These are phyloP conservation scores for Arion vulgaris DNA, from an alignment of 1,140 invertebrate species.

Conservation along the genomic window DNA sequence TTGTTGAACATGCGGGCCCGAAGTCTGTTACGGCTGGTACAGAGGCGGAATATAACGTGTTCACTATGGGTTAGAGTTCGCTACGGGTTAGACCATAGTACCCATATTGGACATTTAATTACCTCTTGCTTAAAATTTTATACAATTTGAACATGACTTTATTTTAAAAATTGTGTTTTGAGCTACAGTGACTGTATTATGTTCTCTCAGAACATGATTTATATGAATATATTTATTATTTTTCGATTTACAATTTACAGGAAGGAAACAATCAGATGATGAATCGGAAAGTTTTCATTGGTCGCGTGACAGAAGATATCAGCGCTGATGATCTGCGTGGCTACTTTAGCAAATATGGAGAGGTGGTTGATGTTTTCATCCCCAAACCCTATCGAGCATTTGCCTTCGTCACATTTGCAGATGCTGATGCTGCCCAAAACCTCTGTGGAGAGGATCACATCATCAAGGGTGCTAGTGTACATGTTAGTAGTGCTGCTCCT, in stretches of 20 bases:
- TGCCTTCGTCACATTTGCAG: conserved; percentile 75
- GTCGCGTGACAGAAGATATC: conserved; percentile 72
- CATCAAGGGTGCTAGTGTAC: conserved; percentile 94
- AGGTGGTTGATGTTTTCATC: conserved; percentile 75
- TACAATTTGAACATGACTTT: too few relatives aligned
- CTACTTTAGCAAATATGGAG: conserved; percentile 73
- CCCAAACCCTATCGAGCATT: conserved; percentile 75
- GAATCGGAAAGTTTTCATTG: conserved; percentile 74
- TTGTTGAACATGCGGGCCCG: too few relatives aligned
- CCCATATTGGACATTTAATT: too few relatives aligned
- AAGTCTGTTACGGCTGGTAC: too few relatives aligned
- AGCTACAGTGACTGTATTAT: too few relatives aligned
- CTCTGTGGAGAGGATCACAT: conserved; percentile 98
- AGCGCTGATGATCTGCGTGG: conserved; percentile 70
- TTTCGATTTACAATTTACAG: conserved; percentile 46
- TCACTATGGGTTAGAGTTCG: too few relatives aligned
- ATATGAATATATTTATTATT: too few relatives aligned
- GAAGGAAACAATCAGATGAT: conserved; percentile 66
- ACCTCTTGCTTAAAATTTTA: too few relatives aligned
- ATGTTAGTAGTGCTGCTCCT: conserved; percentile 95
- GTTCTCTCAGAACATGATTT: too few relatives aligned
- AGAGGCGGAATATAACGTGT: too few relatives aligned
- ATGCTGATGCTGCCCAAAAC: conserved; percentile 83
- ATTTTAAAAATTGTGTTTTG: too few relatives aligned
- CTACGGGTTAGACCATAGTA: too few relatives aligned